Percentiles rank a stretch among this genome's conserved stretches.
Conservation (phyloP, 2,797 vertebrate genomes). For the Urosaurus nigricauda region DNA sequence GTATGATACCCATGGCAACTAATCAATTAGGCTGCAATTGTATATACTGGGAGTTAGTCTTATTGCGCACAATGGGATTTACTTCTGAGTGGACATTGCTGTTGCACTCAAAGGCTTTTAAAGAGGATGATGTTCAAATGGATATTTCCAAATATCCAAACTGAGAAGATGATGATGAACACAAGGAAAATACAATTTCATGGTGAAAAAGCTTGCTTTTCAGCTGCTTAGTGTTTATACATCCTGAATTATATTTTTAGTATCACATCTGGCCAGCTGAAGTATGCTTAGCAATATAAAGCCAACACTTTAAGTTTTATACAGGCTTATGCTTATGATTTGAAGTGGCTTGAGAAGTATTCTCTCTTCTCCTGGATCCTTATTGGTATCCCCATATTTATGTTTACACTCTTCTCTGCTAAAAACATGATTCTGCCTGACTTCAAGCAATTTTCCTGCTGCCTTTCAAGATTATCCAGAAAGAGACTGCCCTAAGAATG, state of each 20-base stretch:
- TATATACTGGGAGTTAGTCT: no score
- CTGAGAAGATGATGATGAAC: constrained; percentile 50
- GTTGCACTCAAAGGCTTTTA: constrained; percentile 65
- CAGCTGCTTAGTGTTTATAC: constrained; percentile 38
- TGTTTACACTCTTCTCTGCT: constrained; percentile 4
- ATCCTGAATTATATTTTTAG: constrained; percentile 17
- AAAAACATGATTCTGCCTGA: not conserved
- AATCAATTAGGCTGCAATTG: constrained; percentile 44
- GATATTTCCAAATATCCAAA: constrained; percentile 60
- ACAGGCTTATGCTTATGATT: not conserved
- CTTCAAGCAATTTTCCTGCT: not conserved
- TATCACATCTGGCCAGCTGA: constrained; percentile 40
- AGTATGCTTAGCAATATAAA: not conserved
- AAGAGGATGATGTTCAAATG: constrained; percentile 54
- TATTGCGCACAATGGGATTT: not conserved
- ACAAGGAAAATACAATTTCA: constrained; percentile 54
- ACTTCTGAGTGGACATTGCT: not conserved
- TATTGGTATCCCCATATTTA: not conserved
- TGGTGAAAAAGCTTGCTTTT: constrained; percentile 15
- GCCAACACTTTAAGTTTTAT: not conserved
- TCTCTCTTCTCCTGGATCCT: not conserved
- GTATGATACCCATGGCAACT: constrained; percentile 57
- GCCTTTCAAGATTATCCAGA: constrained; percentile 5
- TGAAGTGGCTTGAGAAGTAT: not conserved
- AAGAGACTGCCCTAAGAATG: not conserved